Percentiles rank a stretch among this genome's conserved stretches.
These are phyloP conservation scores for Pyrocephalus nanus DNA, from an alignment of 2,797 vertebrate species.

Conservation along the genomic window DNA sequence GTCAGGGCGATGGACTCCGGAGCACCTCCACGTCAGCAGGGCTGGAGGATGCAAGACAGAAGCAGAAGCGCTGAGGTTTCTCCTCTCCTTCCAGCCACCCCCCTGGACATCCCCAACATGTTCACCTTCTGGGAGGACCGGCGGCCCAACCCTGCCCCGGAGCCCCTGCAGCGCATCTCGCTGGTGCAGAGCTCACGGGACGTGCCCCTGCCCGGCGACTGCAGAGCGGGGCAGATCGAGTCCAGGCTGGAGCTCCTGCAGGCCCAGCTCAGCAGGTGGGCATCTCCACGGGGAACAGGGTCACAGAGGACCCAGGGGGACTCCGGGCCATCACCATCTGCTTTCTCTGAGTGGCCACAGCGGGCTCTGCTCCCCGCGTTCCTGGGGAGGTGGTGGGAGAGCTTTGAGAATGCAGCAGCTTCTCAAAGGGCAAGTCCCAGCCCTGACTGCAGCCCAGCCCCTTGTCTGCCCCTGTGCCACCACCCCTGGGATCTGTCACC, in stretches of 20 bases:
- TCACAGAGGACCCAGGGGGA: neutral
- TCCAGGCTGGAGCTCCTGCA: constrained; percentile 91
- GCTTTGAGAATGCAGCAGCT: neutral
- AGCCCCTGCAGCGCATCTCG: constrained; percentile 77
- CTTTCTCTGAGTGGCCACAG: neutral
- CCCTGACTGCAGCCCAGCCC: neutral
- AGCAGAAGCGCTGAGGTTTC: neutral
- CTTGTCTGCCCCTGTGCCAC: neutral
- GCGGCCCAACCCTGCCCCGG: constrained; percentile 69
- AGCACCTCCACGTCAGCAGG: neutral
- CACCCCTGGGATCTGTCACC: neutral
- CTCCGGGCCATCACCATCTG: neutral
- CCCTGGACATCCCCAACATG: constrained; percentile 80
- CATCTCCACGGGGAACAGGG: neutral
- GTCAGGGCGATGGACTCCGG: neutral
- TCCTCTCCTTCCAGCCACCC: constrained; percentile 61
- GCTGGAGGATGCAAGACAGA: neutral
- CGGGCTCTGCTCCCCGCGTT: neutral
- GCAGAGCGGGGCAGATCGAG: constrained; percentile 83
- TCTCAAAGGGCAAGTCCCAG: neutral
- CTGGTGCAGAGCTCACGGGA: constrained; percentile 73
- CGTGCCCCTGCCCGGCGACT: constrained; percentile 68
- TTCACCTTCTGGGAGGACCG: constrained; percentile 87
- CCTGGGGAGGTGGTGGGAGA: neutral
- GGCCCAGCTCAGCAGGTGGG: constrained; percentile 90